These are phyloP conservation scores for Hippocampus barbouri DNA, from an alignment of 2,113 vertebrate genomes.

Conservation along the genomic window DNA sequence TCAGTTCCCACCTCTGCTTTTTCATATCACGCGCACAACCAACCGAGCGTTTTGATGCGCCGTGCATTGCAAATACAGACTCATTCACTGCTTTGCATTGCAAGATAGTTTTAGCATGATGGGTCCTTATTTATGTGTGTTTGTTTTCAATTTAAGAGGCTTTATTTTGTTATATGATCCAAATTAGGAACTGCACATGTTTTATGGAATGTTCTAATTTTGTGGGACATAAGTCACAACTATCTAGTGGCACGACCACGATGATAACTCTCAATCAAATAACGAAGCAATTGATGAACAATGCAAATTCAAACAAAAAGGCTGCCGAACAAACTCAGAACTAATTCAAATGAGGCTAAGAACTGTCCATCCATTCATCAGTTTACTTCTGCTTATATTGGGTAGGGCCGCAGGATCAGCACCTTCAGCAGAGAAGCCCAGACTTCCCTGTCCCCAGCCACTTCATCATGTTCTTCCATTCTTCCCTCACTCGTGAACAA, in stretches of 20 bases:
- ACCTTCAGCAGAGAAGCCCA: no score
- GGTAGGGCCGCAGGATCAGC: no score
- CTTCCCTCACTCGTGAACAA: no score
- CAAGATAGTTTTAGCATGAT: background rate
- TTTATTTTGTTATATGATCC: background rate
- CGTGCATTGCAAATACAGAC: background rate
- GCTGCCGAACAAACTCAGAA: background rate
- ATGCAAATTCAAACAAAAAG: background rate
- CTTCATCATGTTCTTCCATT: no score
- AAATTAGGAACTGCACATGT: background rate
- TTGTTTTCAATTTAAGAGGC: background rate
- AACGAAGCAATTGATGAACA: no score
- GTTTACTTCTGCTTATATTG: no score
- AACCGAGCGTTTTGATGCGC: background rate
- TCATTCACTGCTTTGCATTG: background rate
- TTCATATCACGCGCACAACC: slow-evolving; percentile 19
- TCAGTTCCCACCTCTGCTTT: slow-evolving; percentile 46
- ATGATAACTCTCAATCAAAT: background rate
- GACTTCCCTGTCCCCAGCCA: no score
- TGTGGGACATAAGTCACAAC: background rate
- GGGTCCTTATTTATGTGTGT: background rate
- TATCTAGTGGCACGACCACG: background rate
- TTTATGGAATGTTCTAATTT: background rate
- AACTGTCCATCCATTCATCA: no score
- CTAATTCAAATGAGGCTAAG: background rate